These are phyloP conservation scores for Papilio gigon DNA, from an alignment of 2,888 invertebrate species.

Conservation along the genomic window DNA sequence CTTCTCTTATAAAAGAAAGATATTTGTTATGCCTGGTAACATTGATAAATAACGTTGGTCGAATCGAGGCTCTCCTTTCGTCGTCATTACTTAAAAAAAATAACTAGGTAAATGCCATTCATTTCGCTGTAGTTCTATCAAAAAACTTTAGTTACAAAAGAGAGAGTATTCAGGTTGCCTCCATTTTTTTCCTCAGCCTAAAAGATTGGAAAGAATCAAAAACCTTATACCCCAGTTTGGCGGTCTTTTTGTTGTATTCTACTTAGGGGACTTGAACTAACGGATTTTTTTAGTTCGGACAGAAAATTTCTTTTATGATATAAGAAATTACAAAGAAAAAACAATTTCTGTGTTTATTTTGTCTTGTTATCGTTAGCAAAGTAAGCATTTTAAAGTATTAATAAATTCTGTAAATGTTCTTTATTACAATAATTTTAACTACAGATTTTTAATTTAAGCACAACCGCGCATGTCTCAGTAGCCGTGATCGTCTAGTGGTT, in stretches of 20 bases:
- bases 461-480: slow-evolving; percentile 54
- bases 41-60: too few relatives aligned
- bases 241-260: neutral
- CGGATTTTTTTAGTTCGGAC: neutral
- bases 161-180: neutral
- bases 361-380: neutral
- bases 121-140: too few relatives aligned
- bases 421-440: neutral
- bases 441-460: neutral
- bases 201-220: slow-evolving; percentile 2
- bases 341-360: neutral
- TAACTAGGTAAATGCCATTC: too few relatives aligned
- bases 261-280: neutral
- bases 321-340: neutral
- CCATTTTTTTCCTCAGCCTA: neutral
- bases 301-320: neutral
- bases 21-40: too few relatives aligned
- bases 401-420: too few relatives aligned
- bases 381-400: too few relatives aligned
- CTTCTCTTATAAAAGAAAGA: too few relatives aligned
- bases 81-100: too few relatives aligned
- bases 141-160: neutral
- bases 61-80: too few relatives aligned
- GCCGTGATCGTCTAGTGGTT: slow-evolving; percentile 89
- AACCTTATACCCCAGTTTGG: neutral